Evolutionary conservation across 1,140 invertebrate species (phyloP), one percentile per base, ranked within the genome.

Genomic region (silkworm (Bombyx mori)): DNA sequence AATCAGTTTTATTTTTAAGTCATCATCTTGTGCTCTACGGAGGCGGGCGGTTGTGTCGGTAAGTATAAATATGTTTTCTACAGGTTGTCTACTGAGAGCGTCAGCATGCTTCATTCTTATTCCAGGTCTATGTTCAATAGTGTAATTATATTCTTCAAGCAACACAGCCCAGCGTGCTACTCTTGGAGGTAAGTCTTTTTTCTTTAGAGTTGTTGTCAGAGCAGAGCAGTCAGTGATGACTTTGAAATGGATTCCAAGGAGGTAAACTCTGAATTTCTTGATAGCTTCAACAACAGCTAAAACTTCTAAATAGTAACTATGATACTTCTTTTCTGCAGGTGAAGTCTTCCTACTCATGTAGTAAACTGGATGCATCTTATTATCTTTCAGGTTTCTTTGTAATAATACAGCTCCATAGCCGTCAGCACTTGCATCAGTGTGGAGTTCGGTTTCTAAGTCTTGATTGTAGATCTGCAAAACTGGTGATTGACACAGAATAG

Each of bases 201-300:
- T 89, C 8, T 68, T 52, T 22, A 89, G 57, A 0, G 86, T 88
- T 53, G 75, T 61, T 6, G 67, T 58, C 3, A 89, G 74, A 2
- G 82, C 78, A 44, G 61, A 48, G 59, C 79, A 87, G 57, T 82
- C 83, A 0, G 76, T 85, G 6, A 81, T 62, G 8, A 90, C 85
- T 54, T 87, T 81, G 63, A 89, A 89, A 7, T 78, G 56, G 52
- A 70, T 84, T 12, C 82, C 83, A 12, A 86, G 65, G 42, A 91
- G 63, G 69, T 89, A 91, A 10, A 78, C 61, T 59, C 81, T 51
- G 62, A 90, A 90, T 54, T 89, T 84, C 54, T 87, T 75, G 4
- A 91, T 65, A 1, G 86, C 86, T 69, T 76, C 76, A 6, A 90
- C 71, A 8, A 90, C 82, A 0, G 89, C 88, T 43, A 91, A 63